Base-by-base conservation (phyloP, 2,797 vertebrate species). In the Masticophis lateralis region DNA sequence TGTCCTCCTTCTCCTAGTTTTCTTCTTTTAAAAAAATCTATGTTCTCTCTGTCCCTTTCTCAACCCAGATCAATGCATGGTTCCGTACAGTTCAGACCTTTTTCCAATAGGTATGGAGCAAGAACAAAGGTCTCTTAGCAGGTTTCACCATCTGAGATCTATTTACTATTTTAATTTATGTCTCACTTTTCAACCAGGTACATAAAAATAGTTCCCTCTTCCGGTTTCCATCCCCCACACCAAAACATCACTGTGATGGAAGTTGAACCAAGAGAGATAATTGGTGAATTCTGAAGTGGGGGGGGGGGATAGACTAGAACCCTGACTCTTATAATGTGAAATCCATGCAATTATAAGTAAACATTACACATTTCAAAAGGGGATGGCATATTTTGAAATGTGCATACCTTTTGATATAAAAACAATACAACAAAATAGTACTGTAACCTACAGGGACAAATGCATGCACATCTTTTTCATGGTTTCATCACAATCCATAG, bases 351-450 rank as follows among this genome's bases (percentile, higher is more conserved):
- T 53, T 53, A 53, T 53, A 53, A 53, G 59, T 22, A 86, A 86
- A 60, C 57, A 57, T 90, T 27, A 11, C 27, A 22, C 14, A 3
- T 25, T 88, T 87, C n/a, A 37, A 20, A 20, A 55, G 22, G 3
- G 63, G 5, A 18, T 16, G 66, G 16, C 22, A 51, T 59, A 79
- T 79, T 86, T 86, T 63, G 27, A 59, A 59, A 43, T n/a, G 43
- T 59, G 18, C 27, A 56, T 51, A 89, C 20, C 14, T 25, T 92
- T 56, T 79, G 86, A n/a, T 87, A 56, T 11, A 94, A 92, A 92
- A 92, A 83, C 20, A 92, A 90, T 90, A 28, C 1, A n/a, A 92
- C 94, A 92, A 47, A 91, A 95, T 32, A 86, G 63, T 93, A 59
- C 89, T 88, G 74, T 37, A 32, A 32, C 25, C 91, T 5, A 20